Conservation (phyloP, 2,113 vertebrate species). For the Arizona elegans region DNA sequence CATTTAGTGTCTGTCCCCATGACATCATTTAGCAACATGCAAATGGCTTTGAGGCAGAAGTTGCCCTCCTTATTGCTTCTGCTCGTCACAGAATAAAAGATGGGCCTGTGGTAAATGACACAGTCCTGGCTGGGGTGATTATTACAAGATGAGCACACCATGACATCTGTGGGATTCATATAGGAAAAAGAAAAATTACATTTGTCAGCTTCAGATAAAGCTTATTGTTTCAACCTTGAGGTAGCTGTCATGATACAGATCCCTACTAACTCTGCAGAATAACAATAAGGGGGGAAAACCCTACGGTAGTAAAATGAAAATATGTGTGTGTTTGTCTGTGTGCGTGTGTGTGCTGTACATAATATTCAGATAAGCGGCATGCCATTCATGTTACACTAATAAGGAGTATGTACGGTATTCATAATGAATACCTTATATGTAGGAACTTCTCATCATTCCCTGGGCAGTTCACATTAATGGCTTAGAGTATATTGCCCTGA, state of each 20-base stretch:
- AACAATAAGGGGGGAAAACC: neutral
- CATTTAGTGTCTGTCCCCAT: neutral
- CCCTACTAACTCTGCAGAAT: constrained; percentile 37
- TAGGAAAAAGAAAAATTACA: constrained; percentile 47
- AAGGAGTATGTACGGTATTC: neutral
- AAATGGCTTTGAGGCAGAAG: constrained; percentile 19
- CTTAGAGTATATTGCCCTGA: neutral
- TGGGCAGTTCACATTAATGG: neutral
- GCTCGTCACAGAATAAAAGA: constrained; percentile 48
- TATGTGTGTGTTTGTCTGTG: neutral
- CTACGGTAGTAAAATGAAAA: neutral
- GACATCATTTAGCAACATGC: constrained; percentile 27
- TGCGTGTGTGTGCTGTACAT: neutral
- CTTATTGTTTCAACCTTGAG: constrained; percentile 48
- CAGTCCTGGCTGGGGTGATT: constrained; percentile 38
- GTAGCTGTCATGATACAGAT: constrained; percentile 43
- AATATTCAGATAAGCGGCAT: constrained; percentile 25
- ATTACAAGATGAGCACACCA: constrained; percentile 9
- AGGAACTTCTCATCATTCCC: neutral
- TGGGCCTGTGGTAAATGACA: constrained; percentile 35
- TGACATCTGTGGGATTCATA: constrained; percentile 39
- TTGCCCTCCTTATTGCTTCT: constrained; percentile 36
- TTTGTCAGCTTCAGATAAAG: constrained; percentile 51
- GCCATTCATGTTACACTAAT: constrained; percentile 22
- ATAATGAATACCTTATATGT: constrained; percentile 2